These are phyloP conservation scores for Drosophila koepferae DNA, from an alignment of 2,888 invertebrate species.

Conservation along the genomic window DNA sequence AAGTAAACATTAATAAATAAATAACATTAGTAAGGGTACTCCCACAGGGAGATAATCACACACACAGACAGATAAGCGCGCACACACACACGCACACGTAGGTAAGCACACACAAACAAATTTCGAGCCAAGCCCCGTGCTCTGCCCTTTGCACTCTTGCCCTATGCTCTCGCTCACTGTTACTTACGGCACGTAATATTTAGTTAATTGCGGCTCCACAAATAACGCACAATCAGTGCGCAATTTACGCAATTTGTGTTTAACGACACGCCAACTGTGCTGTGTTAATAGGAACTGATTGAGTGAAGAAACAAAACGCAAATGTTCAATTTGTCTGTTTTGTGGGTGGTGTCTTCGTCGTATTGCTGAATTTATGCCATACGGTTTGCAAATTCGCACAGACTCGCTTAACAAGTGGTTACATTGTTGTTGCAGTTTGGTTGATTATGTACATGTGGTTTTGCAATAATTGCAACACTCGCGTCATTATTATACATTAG, in stretches of 20 bases:
- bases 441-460: slow-evolving; percentile 39
- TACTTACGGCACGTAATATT: slow-evolving; percentile 43
- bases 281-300: slow-evolving; percentile 71
- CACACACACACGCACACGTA: neutral
- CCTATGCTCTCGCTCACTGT: neutral
- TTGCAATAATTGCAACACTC: slow-evolving; percentile 56
- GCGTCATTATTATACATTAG: slow-evolving; percentile 30
- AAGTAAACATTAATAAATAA: slow-evolving; percentile 63
- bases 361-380: slow-evolving; percentile 49
- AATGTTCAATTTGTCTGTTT: slow-evolving; percentile 39
- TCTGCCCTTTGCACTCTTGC: neutral
- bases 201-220: slow-evolving; percentile 55
- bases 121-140: neutral
- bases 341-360: slow-evolving; percentile 51
- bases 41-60: slow-evolving; percentile 15
- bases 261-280: slow-evolving; percentile 47
- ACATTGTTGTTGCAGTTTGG: slow-evolving; percentile 33
- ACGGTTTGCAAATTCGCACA: slow-evolving; percentile 42
- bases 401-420: slow-evolving; percentile 18
- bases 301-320: slow-evolving; percentile 36
- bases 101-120: slow-evolving; percentile 11
- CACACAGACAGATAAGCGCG: slow-evolving; percentile 1
- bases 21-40: slow-evolving; percentile 52
- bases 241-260: slow-evolving; percentile 52
- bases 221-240: slow-evolving; percentile 60